Conservation (phyloP, 2,797 vertebrate genomes). For the Xenentodon cancila region DNA sequence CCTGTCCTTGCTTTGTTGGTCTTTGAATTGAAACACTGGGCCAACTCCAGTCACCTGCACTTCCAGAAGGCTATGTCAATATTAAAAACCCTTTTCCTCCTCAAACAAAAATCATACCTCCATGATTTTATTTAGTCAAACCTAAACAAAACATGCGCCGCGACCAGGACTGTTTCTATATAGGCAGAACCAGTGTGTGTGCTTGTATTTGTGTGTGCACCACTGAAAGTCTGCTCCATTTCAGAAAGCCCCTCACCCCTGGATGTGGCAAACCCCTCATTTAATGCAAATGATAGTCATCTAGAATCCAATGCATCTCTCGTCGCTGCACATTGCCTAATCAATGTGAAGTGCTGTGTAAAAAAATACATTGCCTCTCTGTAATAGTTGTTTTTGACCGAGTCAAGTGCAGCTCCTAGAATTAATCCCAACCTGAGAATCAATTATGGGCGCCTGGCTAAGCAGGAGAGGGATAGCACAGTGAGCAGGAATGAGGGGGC, state of each 20-base stretch:
- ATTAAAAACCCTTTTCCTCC: too few relatives aligned
- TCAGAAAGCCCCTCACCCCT: conserved; percentile 70
- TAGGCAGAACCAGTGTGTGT: conserved; percentile 2
- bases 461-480: conserved; percentile 77
- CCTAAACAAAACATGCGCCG: neutral
- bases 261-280: conserved; percentile 91
- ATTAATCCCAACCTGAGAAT: conserved; percentile 99
- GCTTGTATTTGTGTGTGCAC: conserved; percentile 34
- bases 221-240: conserved; percentile 65
- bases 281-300: conserved; percentile 99
- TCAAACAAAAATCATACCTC: too few relatives aligned
- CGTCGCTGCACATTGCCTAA: conserved; percentile 97
- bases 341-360: conserved; percentile 99
- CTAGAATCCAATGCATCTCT: conserved; percentile 94
- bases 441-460: conserved; percentile 87
- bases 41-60: neutral
- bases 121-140: conserved; percentile 20
- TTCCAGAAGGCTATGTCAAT: too few relatives aligned
- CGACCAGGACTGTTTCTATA: too few relatives aligned
- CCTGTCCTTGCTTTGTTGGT: conserved; percentile 27
- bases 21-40: conserved; percentile 11
- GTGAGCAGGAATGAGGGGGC: conserved; percentile 53
- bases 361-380: conserved; percentile 94
- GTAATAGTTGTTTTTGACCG: conserved; percentile 99
- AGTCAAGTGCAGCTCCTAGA: conserved; percentile 99